Conservation (phyloP, 1,140 invertebrate genomes). For the Zaprionus tsacasi region DNA sequence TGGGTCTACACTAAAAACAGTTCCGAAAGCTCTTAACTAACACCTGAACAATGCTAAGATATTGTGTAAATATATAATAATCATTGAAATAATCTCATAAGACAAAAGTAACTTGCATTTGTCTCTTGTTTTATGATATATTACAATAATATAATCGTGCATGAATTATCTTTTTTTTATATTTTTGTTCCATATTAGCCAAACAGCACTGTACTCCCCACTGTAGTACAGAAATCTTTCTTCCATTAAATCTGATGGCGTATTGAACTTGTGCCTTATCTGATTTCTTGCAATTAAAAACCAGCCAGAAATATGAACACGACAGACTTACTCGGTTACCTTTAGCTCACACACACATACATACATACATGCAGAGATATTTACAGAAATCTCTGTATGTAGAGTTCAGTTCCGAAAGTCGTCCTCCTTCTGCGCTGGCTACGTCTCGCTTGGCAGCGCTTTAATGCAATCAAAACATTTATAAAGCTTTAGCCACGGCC, state of each 20-base stretch:
- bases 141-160: too few relatives aligned
- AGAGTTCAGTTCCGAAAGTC: neutral
- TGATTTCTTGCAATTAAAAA: slow-evolving; percentile 68
- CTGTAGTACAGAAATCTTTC: slow-evolving; percentile 9
- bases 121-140: too few relatives aligned
- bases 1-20: too few relatives aligned
- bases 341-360: slow-evolving; percentile 7
- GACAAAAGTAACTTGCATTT: too few relatives aligned
- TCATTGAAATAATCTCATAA: too few relatives aligned
- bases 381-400: neutral
- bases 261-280: slow-evolving; percentile 67
- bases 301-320: slow-evolving; percentile 21
- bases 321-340: slow-evolving; percentile 7
- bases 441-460: slow-evolving; percentile 75
- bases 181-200: neutral
- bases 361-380: neutral
- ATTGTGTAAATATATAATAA: too few relatives aligned
- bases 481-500: slow-evolving; percentile 72
- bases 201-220: slow-evolving; percentile 5
- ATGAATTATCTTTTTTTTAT: neutral
- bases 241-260: slow-evolving; percentile 31
- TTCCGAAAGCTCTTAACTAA: too few relatives aligned
- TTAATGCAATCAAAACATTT: slow-evolving; percentile 83
- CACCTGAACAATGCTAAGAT: too few relatives aligned
- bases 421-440: neutral